Evolutionary conservation across 1,140 invertebrate genomes (phyloP).

Genomic region (Orchestia grillus): DNA sequence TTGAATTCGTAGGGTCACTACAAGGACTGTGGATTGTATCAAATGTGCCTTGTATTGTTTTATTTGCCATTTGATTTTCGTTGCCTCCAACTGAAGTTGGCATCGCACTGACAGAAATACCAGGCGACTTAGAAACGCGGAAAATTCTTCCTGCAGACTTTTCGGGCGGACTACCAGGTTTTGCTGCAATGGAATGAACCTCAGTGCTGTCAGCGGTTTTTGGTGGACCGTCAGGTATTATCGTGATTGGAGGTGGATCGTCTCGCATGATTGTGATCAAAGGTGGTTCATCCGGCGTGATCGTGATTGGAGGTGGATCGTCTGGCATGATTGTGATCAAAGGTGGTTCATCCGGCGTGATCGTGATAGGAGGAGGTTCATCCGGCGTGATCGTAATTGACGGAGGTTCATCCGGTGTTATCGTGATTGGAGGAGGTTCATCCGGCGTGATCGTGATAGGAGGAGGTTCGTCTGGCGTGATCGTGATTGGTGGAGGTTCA

Average conservation of each 20-base stretch:
- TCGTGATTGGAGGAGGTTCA: conserved; percentile 35
- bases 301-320: neutral
- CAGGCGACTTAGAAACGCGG: neutral
- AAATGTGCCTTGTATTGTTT: too few relatives aligned
- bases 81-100: neutral
- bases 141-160: neutral
- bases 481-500: neutral
- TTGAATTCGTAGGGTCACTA: neutral
- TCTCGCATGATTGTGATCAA: neutral
- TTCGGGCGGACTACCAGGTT: neutral
- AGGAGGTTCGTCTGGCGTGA: neutral
- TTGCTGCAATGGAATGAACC: neutral
- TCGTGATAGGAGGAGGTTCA: neutral
- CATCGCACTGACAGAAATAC: neutral
- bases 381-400: neutral
- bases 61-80: neutral
- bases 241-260: neutral
- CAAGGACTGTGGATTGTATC: too few relatives aligned
- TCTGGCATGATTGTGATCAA: neutral
- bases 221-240: neutral
- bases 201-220: neutral
- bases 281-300: neutral
- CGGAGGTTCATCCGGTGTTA: conserved; percentile 9
- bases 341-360: conserved; percentile 2
- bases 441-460: neutral